These are phyloP conservation scores for Montipora sp. DNA, from an alignment of 64 coral and sea anemone species.

Conservation along the genomic window DNA sequence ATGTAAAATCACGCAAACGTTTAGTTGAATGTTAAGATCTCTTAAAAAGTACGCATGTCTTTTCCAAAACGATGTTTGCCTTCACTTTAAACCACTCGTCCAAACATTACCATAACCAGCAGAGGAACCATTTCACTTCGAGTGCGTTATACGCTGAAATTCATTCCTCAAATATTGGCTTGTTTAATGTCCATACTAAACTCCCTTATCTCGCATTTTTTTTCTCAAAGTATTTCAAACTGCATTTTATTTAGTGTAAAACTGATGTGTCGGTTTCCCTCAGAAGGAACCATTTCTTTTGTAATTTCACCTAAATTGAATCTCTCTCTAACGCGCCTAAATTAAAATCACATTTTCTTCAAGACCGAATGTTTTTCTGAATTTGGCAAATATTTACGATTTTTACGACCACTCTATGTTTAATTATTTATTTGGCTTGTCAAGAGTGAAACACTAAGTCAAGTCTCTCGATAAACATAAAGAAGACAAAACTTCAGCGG, in stretches of 20 bases:
- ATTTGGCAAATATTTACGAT: background rate
- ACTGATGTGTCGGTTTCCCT: too few species aligned
- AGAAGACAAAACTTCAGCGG: background rate
- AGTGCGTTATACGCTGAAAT: background rate
- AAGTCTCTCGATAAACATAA: constrained; percentile 25
- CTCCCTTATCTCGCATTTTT: too few species aligned
- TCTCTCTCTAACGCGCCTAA: background rate
- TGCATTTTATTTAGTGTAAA: too few species aligned
- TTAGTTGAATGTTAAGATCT: too few species aligned
- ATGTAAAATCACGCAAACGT: constrained; percentile 14
- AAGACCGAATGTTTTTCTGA: background rate
- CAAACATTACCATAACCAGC: too few species aligned
- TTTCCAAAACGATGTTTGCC: too few species aligned
- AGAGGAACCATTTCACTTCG: background rate
- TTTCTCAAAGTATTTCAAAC: too few species aligned
- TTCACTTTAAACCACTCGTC: too few species aligned
- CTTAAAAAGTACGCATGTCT: too few species aligned
- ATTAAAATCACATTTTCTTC: background rate
- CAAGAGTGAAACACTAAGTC: constrained; percentile 31
- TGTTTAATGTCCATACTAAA: background rate
- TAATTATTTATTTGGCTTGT: constrained; percentile 57
- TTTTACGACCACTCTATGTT: background rate
- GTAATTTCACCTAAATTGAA: background rate
- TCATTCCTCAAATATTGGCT: background rate
- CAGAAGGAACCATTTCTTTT: too few species aligned